A percentile compares a stretch with the other conserved stretches of the same genome.
Evolutionary conservation across 2,797 vertebrate genomes (phyloP).

Genomic region (Danio jaintianensis): DNA sequence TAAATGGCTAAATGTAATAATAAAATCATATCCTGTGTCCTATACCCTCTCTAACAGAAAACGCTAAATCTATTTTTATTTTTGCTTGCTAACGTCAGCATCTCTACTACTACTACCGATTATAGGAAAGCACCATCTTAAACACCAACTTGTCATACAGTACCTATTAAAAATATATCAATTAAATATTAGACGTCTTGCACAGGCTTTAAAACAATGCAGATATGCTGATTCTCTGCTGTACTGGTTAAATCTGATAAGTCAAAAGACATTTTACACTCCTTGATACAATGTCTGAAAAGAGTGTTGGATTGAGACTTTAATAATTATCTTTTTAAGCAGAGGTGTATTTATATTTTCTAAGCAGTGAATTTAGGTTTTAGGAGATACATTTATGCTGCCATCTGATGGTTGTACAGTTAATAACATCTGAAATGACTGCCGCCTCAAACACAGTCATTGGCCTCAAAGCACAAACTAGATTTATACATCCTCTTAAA

Average conservation of each 20-base stretch:
- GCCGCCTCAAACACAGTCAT: too few species aligned
- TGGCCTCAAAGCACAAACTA: neutral
- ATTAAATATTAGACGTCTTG: neutral
- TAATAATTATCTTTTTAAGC: neutral
- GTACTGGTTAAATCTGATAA: neutral
- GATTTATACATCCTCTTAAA: neutral
- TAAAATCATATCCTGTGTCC: neutral
- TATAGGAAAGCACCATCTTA: neutral
- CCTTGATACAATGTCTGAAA: neutral
- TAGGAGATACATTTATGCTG: conserved; percentile 6
- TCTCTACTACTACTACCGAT: neutral
- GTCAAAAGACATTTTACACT: neutral
- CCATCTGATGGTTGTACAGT: conserved; percentile 17
- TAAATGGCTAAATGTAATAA: neutral
- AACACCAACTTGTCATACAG: too few species aligned
- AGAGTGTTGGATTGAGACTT: neutral
- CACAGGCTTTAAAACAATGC: neutral
- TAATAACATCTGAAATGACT: neutral
- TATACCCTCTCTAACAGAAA: neutral
- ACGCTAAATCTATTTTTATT: neutral
- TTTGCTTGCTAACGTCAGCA: neutral
- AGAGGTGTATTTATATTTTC: neutral
- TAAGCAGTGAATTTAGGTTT: neutral
- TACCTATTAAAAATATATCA: too few species aligned
- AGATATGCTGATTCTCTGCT: neutral